Evolutionary conservation across 2,888 invertebrate genomes (phyloP).

Genomic region (Pristionchus exspectatus): DNA sequence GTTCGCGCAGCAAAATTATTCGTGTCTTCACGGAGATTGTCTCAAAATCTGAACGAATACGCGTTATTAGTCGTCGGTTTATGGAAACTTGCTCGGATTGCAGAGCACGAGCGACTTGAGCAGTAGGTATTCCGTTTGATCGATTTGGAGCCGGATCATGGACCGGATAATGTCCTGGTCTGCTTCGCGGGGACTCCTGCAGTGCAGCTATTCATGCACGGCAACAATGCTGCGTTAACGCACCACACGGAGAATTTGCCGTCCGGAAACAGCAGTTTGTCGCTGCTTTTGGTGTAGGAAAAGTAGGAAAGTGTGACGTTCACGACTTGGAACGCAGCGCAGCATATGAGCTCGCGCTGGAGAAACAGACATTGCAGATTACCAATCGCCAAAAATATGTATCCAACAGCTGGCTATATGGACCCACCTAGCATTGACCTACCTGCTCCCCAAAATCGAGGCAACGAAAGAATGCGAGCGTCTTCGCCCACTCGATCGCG

Average conservation of each 20-base stretch:
- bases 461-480: not conserved
- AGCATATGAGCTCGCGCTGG: conserved; percentile 1
- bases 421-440: too few species aligned
- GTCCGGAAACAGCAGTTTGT: not conserved
- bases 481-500: conserved; percentile 5
- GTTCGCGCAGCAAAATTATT: not conserved
- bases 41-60: not conserved
- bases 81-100: not conserved
- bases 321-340: not conserved
- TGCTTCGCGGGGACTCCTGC: not conserved
- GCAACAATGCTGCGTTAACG: not conserved
- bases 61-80: not conserved
- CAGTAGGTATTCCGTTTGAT: not conserved
- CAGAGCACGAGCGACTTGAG: not conserved
- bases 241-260: not conserved
- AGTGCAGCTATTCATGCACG: not conserved
- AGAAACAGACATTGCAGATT: too few species aligned
- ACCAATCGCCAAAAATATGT: too few species aligned
- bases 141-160: not conserved
- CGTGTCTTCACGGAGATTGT: not conserved
- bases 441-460: not conserved
- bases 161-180: not conserved
- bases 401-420: too few species aligned
- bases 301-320: not conserved
- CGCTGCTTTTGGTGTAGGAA: not conserved